These are phyloP conservation scores for Bradysia coprophila DNA, from an alignment of 1,140 invertebrate species.

Conservation along the genomic window DNA sequence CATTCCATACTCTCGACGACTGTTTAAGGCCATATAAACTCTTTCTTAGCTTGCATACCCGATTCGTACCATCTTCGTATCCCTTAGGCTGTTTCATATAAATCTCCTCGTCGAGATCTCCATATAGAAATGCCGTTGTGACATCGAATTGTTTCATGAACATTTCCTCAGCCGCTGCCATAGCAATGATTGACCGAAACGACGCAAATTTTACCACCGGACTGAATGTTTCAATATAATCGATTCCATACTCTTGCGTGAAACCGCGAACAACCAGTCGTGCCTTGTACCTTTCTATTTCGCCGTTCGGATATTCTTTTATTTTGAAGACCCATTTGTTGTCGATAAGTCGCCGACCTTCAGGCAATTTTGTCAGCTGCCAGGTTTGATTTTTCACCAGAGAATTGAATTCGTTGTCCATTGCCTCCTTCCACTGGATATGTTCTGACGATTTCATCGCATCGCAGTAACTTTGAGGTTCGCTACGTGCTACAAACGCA, in stretches of 20 bases:
- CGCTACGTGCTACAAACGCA: not conserved
- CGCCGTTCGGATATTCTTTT: conserved; percentile 10
- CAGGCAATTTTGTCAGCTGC: conserved; percentile 9
- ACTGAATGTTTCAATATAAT: conserved; percentile 20
- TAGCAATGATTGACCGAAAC: conserved; percentile 8
- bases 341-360: conserved; percentile 7
- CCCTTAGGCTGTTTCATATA: conserved; percentile 23
- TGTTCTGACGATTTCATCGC: conserved; percentile 1
- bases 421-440: conserved; percentile 10
- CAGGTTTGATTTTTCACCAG: conserved; percentile 11
- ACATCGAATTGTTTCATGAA: conserved; percentile 16
- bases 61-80: conserved; percentile 11
- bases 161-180: conserved; percentile 10
- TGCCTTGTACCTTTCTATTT: conserved; percentile 17
- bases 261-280: conserved; percentile 22
- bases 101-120: conserved; percentile 20
- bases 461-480: conserved; percentile 2
- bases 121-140: conserved; percentile 25
- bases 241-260: too few species aligned
- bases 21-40: conserved; percentile 9
- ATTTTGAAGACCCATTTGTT: conserved; percentile 21
- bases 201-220: conserved; percentile 14
- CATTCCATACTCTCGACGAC: conserved; percentile 9
- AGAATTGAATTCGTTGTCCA: conserved; percentile 12
- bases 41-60: conserved; percentile 3